Evolutionary conservation across 2,888 invertebrate species (phyloP), one percentile per base, ranked within the genome.

Genomic region (Galeopsomyia nigrocyanea): DNA sequence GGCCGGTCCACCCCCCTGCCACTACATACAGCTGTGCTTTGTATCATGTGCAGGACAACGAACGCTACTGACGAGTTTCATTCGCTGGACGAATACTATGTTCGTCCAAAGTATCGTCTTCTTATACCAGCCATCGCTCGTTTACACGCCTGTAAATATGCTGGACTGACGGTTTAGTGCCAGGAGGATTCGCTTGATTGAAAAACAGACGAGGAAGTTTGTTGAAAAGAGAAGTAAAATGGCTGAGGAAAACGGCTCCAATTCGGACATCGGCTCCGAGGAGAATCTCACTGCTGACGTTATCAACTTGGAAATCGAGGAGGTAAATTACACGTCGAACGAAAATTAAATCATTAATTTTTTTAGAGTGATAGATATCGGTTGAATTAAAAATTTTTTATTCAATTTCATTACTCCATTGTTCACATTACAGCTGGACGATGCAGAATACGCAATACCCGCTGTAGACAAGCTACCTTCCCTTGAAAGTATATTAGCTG

Each of bases 401-500:
- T 13, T 31, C 60, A 47, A 66, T 9, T 49, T 53, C 16, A 19
- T 63, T 13, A 31, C 19, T 66, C 60, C 0, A 13, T 53, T 69
- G 1, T 17, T 3, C 2, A 31, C 69, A 69, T 88, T 89, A 68
- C 80, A 94, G 94, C 87, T 95, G 77, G 94, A 95, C 85, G 94
- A 94, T 88, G 90, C 90, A 62, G 95, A 95, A 84, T 95, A 92
- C 87, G 92, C 93, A 78, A 92, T 95, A 81, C 93, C 94, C 58
- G 90, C 92, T n/a, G 90, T 93, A 70, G 92, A 91, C 73, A 90
- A 91, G 77, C 88, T 93, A 75, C 95, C 94, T 17, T 92, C 95
- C 0, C 87, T 95, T 79, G 95, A 95, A 85, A 94, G 94, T 82
- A 93, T 95, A 79, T 87, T 95, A 60, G 94, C 93, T 87, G 94